Conservation (phyloP, 2,797 vertebrate species). For the Centropyge bicolor region DNA sequence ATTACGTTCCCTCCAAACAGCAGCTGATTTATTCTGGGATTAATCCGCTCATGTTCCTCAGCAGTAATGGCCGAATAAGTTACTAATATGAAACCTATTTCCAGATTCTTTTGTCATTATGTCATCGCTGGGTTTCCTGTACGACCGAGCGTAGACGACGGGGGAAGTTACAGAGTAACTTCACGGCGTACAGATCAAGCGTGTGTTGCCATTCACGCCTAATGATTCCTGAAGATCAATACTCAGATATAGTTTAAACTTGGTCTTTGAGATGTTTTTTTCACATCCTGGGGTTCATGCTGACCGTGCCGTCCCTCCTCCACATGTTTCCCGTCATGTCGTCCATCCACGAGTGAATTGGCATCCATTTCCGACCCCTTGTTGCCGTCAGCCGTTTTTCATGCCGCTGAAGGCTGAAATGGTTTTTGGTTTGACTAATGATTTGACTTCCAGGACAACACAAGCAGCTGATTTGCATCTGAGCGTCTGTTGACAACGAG, state of each 20-base stretch:
- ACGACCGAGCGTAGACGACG: conserved; percentile 51
- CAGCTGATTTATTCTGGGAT: neutral
- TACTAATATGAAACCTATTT: conserved; percentile 65
- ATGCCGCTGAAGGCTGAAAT: conserved; percentile 30
- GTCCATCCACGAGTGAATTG: too few species aligned
- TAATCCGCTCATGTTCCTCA: conserved; percentile 15
- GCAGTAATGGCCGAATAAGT: conserved; percentile 56
- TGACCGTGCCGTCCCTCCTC: neutral
- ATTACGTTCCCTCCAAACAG: neutral
- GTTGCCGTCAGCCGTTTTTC: conserved; percentile 2
- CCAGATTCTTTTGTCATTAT: conserved; percentile 60
- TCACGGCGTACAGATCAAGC: conserved; percentile 17
- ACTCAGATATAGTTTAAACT: conserved; percentile 53
- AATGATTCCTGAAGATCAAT: conserved; percentile 76
- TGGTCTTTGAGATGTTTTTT: neutral
- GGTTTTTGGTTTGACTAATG: conserved; percentile 64
- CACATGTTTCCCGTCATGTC: neutral
- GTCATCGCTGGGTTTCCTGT: conserved; percentile 55
- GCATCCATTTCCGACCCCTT: neutral
- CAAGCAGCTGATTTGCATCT: conserved; percentile 70
- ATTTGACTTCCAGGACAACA: conserved; percentile 76
- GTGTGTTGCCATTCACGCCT: conserved; percentile 38
- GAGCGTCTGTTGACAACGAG: conserved; percentile 26
- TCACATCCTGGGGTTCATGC: neutral
- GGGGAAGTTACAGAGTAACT: conserved; percentile 76